A percentile compares a stretch with the other conserved stretches of the same genome.
Conservation (phyloP, 2,797 vertebrate species). For the Buceros bicornis region DNA sequence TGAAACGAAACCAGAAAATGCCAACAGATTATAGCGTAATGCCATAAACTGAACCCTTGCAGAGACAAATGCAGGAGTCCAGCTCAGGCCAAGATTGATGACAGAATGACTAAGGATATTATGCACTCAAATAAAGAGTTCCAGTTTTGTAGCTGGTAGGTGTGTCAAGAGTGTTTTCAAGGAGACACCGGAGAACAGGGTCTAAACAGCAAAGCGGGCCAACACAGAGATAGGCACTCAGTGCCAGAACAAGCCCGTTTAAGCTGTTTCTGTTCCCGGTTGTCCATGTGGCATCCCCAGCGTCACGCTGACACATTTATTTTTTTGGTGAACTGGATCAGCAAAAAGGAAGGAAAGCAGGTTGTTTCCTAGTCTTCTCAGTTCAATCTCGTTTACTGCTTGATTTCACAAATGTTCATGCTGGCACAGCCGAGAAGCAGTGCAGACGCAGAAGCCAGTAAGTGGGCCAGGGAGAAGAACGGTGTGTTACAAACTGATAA, state of each 20-base stretch:
- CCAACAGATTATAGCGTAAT: background rate
- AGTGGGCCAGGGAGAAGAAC: background rate
- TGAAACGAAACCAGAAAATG: background rate
- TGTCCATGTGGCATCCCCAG: background rate
- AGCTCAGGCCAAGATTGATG: background rate
- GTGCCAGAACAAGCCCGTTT: background rate
- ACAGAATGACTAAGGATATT: background rate
- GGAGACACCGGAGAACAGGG: background rate
- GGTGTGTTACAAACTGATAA: background rate
- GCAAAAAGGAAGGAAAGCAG: slow-evolving; percentile 10
- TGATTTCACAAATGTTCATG: background rate
- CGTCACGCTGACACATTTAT: background rate
- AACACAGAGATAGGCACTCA: background rate
- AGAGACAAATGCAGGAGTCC: background rate
- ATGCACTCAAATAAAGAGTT: background rate
- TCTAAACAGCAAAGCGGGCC: background rate
- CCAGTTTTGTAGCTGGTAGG: background rate
- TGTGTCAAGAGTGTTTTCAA: background rate
- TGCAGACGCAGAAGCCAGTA: rapidly evolving
- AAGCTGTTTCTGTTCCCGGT: background rate
- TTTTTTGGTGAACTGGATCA: background rate
- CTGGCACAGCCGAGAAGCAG: background rate
- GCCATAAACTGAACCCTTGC: background rate
- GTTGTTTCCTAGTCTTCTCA: background rate
- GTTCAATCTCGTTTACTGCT: slow-evolving; percentile 13